Base-by-base conservation (phyloP, 2,797 vertebrate genomes). In the Danio aesculapii region DNA sequence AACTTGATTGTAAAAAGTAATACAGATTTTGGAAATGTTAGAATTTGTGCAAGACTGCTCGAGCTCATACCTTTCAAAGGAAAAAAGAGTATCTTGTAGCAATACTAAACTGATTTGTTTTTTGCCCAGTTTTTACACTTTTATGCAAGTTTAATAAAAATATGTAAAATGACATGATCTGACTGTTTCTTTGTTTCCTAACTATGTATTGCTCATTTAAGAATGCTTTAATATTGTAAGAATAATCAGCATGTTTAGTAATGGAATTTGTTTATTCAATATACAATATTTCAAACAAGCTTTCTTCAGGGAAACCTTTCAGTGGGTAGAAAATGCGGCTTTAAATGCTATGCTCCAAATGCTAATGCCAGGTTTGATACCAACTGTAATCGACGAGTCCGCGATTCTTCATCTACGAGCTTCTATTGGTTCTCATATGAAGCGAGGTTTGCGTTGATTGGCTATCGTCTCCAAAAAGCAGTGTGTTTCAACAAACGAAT, bases 131-230 rank as follows among this genome's bases (percentile, higher is more conserved):
- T 95, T 94, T 95, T 95, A 94, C 92, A 94, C 91, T 95, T 95
- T 95, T 94, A 94, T 94, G 93, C 92, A 94, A 94, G 93, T 95
- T 95, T 94, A 94, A 95, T 95, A 94, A 95, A 94, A 94, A 93
- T 77, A 90, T 90, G 86, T 89, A 83, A 90, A 94, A 94, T 71
- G 19, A 55, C 21, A 63, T 21, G 53, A 63, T 62, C 7, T 84
- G 4, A 58, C 69, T 49, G 21, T 57, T 79, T 43, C 43, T 61
- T 21, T 58, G 57, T 1, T 49, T 66, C 11, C 52, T 61, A 5
- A 52, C 13, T 55, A 6, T 64, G 21, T 43, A 47, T 21, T 49
- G 64, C 7, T n/a, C 16, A 16, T n/a, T 3, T n/a, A n/a, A 53
- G 52, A 53, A n/a, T 16, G 30, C 30, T 30, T 30, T 30, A 30